phyloP scores from a whole-genome alignment of 2,888 invertebrate species.

The Eueremaeus valkanovi region DNA sequence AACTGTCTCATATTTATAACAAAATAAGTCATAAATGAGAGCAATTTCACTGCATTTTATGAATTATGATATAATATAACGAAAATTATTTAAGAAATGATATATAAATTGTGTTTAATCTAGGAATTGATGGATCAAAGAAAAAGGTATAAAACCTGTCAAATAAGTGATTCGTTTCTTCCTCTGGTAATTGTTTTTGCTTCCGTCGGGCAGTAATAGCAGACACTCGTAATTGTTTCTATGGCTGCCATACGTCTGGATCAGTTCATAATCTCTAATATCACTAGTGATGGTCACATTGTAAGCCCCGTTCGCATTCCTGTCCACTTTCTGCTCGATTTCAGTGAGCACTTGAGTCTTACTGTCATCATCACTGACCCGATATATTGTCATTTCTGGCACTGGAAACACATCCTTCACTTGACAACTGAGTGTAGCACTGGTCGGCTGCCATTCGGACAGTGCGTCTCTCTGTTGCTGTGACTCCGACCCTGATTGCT shows the following conservation, averaged over 20 bases:
- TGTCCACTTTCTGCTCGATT: slow-evolving; percentile 1
- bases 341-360: slow-evolving; percentile 19
- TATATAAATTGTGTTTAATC: too few relatives aligned
- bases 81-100: too few relatives aligned
- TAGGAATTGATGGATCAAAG: too few relatives aligned
- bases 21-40: too few relatives aligned
- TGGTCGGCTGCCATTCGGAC: slow-evolving; percentile 39
- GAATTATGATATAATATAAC: too few relatives aligned
- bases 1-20: too few relatives aligned
- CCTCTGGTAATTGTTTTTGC: slow-evolving; percentile 18
- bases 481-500: not conserved
- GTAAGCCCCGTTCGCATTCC: slow-evolving; percentile 1
- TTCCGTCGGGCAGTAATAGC: slow-evolving; percentile 19
- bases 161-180: slow-evolving; percentile 34
- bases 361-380: slow-evolving; percentile 19
- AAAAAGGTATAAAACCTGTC: too few relatives aligned
- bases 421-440: slow-evolving; percentile 46
- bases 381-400: slow-evolving; percentile 47
- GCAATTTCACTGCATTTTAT: too few relatives aligned
- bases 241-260: slow-evolving; percentile 10
- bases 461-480: slow-evolving; percentile 1
- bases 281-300: slow-evolving; percentile 31
- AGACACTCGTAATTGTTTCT: slow-evolving; percentile 29
- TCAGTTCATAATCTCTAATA: slow-evolving; percentile 17
- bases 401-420: slow-evolving; percentile 47